Evolutionary conservation across 1,140 invertebrate genomes (phyloP).

Genomic region (Doryteuthis pealeii): DNA sequence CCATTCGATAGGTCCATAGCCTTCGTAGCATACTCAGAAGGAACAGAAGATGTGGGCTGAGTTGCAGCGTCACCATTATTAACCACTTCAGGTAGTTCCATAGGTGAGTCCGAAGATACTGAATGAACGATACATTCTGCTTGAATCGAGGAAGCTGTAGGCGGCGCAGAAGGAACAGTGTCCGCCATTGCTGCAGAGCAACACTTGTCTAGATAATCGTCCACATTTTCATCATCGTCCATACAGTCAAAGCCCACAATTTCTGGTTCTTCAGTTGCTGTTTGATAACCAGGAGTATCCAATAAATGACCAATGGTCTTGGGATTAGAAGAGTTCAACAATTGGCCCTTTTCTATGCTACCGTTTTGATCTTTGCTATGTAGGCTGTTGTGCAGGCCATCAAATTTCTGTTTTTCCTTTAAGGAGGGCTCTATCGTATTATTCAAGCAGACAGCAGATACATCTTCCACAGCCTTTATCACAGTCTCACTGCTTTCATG

Average conservation of each 20-base stretch:
- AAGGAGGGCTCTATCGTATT: not conserved
- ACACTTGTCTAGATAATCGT: slow-evolving; percentile 34
- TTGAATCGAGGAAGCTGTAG: not conserved
- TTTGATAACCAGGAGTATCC: no score
- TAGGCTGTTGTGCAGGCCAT: no score
- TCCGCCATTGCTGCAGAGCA: not conserved
- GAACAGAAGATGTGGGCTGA: not conserved
- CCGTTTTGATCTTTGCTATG: no score
- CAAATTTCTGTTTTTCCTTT: no score
- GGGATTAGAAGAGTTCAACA: no score
- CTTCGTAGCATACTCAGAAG: not conserved
- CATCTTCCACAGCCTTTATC: not conserved
- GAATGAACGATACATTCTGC: not conserved
- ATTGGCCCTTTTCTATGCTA: no score
- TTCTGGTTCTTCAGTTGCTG: not conserved
- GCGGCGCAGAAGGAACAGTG: not conserved
- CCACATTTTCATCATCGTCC: slow-evolving; percentile 33
- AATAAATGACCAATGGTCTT: no score
- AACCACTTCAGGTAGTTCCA: not conserved
- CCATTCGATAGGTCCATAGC: not conserved
- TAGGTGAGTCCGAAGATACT: not conserved
- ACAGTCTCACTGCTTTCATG: not conserved
- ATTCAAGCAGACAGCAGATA: slow-evolving; percentile 3
- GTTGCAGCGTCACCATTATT: not conserved
- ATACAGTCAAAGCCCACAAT: slow-evolving; percentile 33